phyloP scores from a whole-genome alignment of 2,113 vertebrate genomes.

The human (Homo sapiens) region DNA sequence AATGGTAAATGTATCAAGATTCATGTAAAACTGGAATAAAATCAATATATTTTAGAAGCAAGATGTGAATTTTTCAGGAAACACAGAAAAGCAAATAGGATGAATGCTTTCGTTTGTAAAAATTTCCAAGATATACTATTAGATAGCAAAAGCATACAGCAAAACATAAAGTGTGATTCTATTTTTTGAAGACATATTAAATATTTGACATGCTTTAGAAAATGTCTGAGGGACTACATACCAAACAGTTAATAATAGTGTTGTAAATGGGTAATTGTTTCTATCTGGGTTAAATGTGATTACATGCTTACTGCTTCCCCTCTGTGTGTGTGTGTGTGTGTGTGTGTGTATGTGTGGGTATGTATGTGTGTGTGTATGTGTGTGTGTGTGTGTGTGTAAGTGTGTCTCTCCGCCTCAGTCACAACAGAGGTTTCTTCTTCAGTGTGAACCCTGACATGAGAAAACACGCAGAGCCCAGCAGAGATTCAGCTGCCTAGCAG shows the following conservation, averaged over 20 bases:
- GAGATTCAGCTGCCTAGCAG: rapidly evolving
- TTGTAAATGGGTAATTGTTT: background rate
- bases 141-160: background rate
- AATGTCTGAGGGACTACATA: background rate
- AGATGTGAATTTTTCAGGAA: background rate
- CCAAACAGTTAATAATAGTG: background rate
- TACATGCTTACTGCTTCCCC: background rate
- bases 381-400: too few species aligned
- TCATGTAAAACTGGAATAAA: background rate
- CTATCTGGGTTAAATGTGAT: background rate
- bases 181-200: background rate
- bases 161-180: background rate
- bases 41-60: background rate
- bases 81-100: background rate
- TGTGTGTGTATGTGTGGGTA: rapidly evolving
- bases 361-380: rapidly evolving
- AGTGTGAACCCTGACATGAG: background rate
- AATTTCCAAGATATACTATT: background rate
- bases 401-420: background rate
- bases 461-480: background rate
- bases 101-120: background rate
- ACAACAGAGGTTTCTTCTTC: background rate
- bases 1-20: background rate
- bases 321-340: too few species aligned
- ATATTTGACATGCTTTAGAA: conserved; percentile 25